phyloP scores from a whole-genome alignment of 2,888 invertebrate genomes.

The Brachypterus glaber region DNA sequence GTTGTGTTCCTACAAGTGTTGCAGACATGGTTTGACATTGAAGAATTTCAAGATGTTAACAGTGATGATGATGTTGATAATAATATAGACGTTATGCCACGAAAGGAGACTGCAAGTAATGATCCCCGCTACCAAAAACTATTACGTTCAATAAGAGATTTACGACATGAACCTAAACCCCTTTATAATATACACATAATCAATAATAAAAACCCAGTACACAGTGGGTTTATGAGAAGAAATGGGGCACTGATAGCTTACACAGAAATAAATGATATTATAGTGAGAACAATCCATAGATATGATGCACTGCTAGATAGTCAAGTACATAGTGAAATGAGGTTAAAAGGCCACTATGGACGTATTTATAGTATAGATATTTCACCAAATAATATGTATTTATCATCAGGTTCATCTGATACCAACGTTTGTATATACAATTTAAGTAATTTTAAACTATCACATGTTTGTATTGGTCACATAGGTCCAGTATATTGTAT shows the following conservation, averaged over 20 bases:
- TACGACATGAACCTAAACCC: conserved; percentile 27
- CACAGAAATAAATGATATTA: conserved; percentile 31
- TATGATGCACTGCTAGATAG: conserved; percentile 22
- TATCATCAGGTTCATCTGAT: conserved; percentile 35
- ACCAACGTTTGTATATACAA: conserved; percentile 33
- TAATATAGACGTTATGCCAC: neutral
- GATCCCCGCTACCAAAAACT: conserved; percentile 19
- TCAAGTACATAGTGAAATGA: conserved; percentile 25
- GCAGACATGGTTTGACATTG: conserved; percentile 40
- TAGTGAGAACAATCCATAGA: conserved; percentile 29
- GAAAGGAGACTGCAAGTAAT: neutral
- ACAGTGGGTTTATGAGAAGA: conserved; percentile 33
- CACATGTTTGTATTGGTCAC: conserved; percentile 57
- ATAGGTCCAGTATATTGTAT: conserved; percentile 85
- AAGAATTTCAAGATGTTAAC: conserved; percentile 19
- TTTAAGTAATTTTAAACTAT: conserved; percentile 26
- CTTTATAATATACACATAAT: conserved; percentile 29
- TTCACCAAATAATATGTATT: conserved; percentile 25
- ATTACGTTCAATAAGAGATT: conserved; percentile 23
- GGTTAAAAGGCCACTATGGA: conserved; percentile 30
- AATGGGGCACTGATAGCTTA: conserved; percentile 30
- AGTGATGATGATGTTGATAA: conserved; percentile 7
- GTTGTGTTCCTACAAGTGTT: conserved; percentile 36
- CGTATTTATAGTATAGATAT: conserved; percentile 32
- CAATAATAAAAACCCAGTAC: conserved; percentile 30